Evolutionary conservation across 35 echinoderm and acorn worm species (phyloP), one percentile per base, ranked within the genome.

Genomic region (Anneissia japonica): DNA sequence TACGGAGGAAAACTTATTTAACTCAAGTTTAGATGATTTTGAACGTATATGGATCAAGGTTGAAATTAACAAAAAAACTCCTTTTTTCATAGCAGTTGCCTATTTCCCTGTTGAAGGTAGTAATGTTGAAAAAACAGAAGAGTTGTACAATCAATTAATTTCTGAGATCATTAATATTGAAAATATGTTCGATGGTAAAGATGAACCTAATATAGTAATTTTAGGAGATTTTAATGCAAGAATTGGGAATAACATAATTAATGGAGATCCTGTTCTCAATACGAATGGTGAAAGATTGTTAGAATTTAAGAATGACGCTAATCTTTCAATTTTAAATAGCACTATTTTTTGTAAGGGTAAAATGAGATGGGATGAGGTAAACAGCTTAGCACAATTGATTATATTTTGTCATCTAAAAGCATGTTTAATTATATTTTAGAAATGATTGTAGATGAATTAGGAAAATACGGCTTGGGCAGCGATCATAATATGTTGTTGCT

Each of bases 171-270:
- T 83, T 12, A 5, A 83, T 31, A 83, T 83, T 51, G 81, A 83
- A 38, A 64, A 64, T 26, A 64, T 64, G 51, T 26, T 19, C 26
- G 51, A 64, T 16, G 40, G 36, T 13, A 35, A 83, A 51, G 26
- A 83, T 1, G 81, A 83, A 32, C 39, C 81, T 51, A 31, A 55
- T 83, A 81, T 81, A 39, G 28, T 83, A 31, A 38, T 83, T 32
- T 83, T 83, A 51, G 81, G 81, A 10, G 81, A 83, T 51, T 83
- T 83, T 55, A 83, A 83, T 23, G 81, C 81, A 11, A 83, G 81
- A 55, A 83, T 83, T 2, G 81, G 81, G 0, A 32, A 10, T n/a
- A 19, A 0, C 6, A 55, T 51, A 51, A 32, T 26, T 12, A 12
- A 21, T 83, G 39, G 81, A 31, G 81, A 83, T 34, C 81, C 81